Conservation (phyloP, 2,113 vertebrate species). For the Mionectes macconnelli region DNA sequence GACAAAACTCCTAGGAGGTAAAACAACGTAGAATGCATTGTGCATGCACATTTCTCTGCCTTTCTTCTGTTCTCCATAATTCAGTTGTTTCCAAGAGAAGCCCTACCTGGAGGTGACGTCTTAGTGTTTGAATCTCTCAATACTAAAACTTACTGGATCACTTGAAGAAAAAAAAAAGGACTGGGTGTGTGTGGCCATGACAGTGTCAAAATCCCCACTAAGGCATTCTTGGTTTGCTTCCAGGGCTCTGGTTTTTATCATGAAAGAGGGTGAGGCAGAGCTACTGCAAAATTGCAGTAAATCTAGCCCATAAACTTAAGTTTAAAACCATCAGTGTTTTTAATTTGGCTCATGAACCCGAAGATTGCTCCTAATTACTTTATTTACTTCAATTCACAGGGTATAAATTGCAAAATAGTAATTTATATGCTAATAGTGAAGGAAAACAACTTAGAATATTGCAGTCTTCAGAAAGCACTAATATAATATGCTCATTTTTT, state of each 20-base stretch:
- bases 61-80: not conserved
- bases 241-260: constrained; percentile 37
- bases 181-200: too few relatives aligned
- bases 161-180: not conserved
- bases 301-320: not conserved
- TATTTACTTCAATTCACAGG: constrained; percentile 54
- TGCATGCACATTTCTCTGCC: not conserved
- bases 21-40: rapidly evolving
- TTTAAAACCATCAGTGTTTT: not conserved
- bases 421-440: constrained; percentile 57
- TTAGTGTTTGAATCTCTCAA: not conserved
- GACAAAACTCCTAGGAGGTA: not conserved
- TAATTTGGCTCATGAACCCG: not conserved
- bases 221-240: constrained; percentile 60
- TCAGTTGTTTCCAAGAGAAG: not conserved
- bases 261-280: constrained; percentile 22
- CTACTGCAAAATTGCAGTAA: not conserved
- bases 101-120: not conserved
- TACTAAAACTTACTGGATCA: not conserved
- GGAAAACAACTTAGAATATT: constrained; percentile 12
- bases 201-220: not conserved
- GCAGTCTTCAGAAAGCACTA: not conserved
- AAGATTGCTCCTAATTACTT: constrained; percentile 43
- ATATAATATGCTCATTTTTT: not conserved
- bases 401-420: not conserved